Conservation (phyloP, 2,113 vertebrate species). For the Tupaia chinensis region DNA sequence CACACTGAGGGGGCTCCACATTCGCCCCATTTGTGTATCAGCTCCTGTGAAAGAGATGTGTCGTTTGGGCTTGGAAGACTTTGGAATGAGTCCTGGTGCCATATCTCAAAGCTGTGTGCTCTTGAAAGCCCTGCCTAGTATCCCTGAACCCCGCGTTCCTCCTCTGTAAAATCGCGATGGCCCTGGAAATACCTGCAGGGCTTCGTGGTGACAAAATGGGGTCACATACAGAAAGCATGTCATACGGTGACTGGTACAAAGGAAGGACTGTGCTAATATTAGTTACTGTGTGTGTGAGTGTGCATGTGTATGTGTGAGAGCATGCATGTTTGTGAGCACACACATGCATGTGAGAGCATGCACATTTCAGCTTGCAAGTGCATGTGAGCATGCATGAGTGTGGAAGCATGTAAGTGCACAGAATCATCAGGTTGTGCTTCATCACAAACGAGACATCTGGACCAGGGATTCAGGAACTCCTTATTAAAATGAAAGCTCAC, state of each 20-base stretch:
- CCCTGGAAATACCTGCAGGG: not conserved
- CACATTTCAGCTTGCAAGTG: not conserved
- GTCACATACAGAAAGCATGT: not conserved
- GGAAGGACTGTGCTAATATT: not conserved
- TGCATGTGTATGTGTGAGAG: not conserved
- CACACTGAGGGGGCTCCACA: not conserved
- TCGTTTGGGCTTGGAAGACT: not conserved
- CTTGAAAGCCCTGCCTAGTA: not conserved
- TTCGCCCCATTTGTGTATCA: not conserved
- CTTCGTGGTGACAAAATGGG: not conserved
- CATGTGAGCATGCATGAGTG: too few species aligned
- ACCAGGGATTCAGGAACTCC: not conserved
- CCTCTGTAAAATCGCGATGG: not conserved
- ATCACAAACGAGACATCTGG: not conserved
- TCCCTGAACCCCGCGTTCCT: not conserved
- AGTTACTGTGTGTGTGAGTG: not conserved
- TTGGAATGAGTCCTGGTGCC: not conserved
- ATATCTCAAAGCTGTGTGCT: too few species aligned
- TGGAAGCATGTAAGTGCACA: accelerated
- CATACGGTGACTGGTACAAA: not conserved
- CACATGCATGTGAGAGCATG: not conserved
- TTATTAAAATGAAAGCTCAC: not conserved
- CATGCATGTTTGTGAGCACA: not conserved
- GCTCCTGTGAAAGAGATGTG: not conserved
- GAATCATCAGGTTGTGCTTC: not conserved